Percentiles rank a stretch among this genome's conserved stretches.
Evolutionary conservation across 2,113 vertebrate species (phyloP).

Genomic region (Struthidea cinerea): DNA sequence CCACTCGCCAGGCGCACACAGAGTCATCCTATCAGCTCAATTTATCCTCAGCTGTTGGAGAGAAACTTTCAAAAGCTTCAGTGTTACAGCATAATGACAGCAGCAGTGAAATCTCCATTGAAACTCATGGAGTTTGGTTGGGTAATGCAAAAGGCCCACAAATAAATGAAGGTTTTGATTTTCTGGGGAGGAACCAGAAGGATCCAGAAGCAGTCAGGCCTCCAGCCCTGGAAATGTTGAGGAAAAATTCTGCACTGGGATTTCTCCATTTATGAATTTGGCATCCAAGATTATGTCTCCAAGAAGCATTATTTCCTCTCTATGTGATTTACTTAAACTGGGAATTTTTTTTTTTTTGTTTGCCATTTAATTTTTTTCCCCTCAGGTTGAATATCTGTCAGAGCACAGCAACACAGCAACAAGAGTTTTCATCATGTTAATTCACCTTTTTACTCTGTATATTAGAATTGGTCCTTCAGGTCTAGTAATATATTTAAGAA

Average conservation of each 20-base stretch:
- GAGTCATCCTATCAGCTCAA: background rate
- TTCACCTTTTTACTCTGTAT: background rate
- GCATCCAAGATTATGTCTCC: background rate
- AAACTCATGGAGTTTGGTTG: background rate
- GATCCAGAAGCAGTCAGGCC: background rate
- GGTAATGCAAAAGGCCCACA: background rate
- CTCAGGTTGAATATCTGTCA: background rate
- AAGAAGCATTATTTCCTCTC: background rate
- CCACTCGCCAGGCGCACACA: background rate
- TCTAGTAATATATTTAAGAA: background rate
- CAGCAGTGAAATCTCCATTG: background rate
- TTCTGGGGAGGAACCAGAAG: background rate
- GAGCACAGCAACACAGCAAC: background rate
- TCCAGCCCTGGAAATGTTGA: background rate
- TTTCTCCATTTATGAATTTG: background rate
- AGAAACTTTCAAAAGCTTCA: background rate
- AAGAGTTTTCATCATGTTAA: background rate
- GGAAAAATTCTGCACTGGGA: background rate
- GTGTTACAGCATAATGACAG: background rate
- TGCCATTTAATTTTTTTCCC: background rate
- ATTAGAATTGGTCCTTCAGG: background rate
- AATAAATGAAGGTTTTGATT: background rate
- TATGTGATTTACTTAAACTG: background rate
- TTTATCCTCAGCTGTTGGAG: background rate
- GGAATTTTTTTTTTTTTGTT: background rate